phyloP scores from a whole-genome alignment of 2,888 invertebrate genomes.

The Lithophane semibrunnea region DNA sequence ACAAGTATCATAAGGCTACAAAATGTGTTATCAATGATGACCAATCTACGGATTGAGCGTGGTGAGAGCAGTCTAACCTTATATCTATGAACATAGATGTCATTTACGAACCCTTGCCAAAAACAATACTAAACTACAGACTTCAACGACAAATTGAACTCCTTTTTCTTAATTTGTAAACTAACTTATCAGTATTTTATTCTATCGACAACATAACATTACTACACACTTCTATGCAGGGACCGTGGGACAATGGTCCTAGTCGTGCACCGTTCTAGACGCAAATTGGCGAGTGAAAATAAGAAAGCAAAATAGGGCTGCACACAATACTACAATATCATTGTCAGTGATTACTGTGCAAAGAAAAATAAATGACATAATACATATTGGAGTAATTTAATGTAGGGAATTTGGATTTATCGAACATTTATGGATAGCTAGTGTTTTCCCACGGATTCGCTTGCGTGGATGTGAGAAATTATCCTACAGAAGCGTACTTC shows the following conservation, averaged over 20 bases:
- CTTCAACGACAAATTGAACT: not conserved
- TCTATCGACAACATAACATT: constrained; percentile 50
- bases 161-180: not conserved
- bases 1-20: not conserved
- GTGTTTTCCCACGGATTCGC: not conserved
- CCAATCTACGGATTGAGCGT: not conserved
- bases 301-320: constrained; percentile 65
- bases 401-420: not conserved
- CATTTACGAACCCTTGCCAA: not conserved
- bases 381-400: not conserved
- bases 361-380: not conserved
- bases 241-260: constrained; percentile 75
- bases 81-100: not conserved
- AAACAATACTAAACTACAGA: not conserved
- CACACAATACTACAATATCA: constrained; percentile 35
- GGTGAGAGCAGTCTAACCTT: not conserved
- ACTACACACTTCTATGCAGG: constrained; percentile 69
- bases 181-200: not conserved
- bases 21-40: not conserved
- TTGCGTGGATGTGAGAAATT: not conserved
- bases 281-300: constrained; percentile 73
- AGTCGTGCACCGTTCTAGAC: constrained; percentile 69
- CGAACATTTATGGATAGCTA: not conserved
- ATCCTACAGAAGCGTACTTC: no score
- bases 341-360: not conserved